These are phyloP conservation scores for Thalassophryne amazonica DNA, from an alignment of 2,797 vertebrate species.

Conservation along the genomic window DNA sequence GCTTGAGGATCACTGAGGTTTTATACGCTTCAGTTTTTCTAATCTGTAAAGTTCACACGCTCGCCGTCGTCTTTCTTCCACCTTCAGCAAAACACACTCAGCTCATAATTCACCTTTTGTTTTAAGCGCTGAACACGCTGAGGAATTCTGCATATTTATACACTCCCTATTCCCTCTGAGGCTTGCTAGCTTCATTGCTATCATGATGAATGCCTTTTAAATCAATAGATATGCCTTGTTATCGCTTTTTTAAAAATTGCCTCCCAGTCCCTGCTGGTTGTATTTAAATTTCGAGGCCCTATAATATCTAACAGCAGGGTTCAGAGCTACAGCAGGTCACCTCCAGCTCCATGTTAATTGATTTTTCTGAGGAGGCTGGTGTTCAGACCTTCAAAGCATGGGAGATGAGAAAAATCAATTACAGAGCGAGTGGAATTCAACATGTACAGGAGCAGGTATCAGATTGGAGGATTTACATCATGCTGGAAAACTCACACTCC, in stretches of 20 bases:
- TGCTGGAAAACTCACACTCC: too few species aligned
- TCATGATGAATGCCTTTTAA: constrained; percentile 27
- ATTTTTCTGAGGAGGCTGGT: constrained; percentile 51
- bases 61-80: background rate
- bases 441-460: constrained; percentile 8
- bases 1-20: background rate
- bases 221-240: constrained; percentile 34
- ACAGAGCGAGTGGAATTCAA: constrained; percentile 58
- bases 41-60: background rate
- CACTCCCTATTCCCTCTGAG: constrained; percentile 5
- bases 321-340: constrained; percentile 30
- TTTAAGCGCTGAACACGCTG: constrained; percentile 5
- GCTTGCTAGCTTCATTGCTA: constrained; percentile 15
- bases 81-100: background rate
- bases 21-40: background rate
- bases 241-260: constrained; percentile 11
- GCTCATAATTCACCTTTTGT: background rate
- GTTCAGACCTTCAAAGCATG: constrained; percentile 39
- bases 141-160: background rate
- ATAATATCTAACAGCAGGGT: constrained; percentile 45
- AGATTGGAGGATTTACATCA: too few species aligned
- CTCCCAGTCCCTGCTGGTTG: constrained; percentile 10
- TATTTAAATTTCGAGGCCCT: constrained; percentile 30
- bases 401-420: constrained; percentile 68
- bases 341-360: constrained; percentile 49